Conservation (phyloP, 2,797 vertebrate genomes). For the Eleutherodactylus coqui region DNA sequence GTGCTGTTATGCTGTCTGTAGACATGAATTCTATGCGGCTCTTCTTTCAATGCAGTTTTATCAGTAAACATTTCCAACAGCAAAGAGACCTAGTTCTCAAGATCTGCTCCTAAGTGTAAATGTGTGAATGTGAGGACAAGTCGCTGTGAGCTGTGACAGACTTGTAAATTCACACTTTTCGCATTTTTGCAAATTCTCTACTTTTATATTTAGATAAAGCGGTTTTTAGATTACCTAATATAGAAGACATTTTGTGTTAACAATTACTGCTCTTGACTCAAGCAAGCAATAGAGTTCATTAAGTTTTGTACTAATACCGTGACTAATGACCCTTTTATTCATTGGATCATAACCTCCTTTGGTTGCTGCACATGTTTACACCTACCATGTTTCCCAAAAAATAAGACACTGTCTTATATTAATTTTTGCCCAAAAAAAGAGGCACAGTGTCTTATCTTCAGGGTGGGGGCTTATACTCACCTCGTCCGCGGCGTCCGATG, state of each 20-base stretch:
- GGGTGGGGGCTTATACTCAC: too few relatives aligned
- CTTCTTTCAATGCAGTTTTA: conserved; percentile 48
- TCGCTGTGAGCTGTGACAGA: conserved; percentile 56
- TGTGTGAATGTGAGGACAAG: conserved; percentile 55
- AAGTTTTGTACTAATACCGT: background rate
- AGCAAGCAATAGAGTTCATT: background rate
- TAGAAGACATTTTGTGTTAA: background rate
- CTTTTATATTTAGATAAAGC: conserved; percentile 27
- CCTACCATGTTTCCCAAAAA: too few relatives aligned
- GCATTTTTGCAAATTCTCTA: background rate
- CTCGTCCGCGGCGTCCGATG: too few relatives aligned
- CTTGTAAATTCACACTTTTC: conserved; percentile 48
- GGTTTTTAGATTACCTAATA: background rate
- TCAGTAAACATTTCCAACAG: background rate
- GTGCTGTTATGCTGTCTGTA: background rate
- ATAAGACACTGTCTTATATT: too few relatives aligned
- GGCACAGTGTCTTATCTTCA: too few relatives aligned
- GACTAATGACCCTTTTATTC: too few relatives aligned
- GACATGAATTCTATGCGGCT: background rate
- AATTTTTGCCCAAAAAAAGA: too few relatives aligned
- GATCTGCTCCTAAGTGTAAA: conserved; percentile 61
- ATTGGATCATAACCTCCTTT: too few relatives aligned
- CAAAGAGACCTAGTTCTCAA: conserved; percentile 62
- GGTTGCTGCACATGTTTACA: too few relatives aligned
- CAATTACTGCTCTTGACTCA: background rate